Evolutionary conservation across 1,140 invertebrate genomes (phyloP), one percentile per base, ranked within the genome.

Genomic region (Pemphigus obesinymphae): DNA sequence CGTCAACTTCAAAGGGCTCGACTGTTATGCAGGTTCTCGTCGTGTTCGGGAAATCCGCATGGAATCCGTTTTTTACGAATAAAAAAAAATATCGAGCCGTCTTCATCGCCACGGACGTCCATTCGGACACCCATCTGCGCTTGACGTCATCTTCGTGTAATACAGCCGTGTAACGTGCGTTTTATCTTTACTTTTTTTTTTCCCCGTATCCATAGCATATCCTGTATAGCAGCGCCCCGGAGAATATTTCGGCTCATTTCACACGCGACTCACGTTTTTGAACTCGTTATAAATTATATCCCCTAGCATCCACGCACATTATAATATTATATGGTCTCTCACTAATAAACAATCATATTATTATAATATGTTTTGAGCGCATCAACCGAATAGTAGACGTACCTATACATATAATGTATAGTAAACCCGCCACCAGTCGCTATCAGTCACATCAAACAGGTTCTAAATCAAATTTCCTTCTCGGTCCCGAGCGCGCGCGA

Each of bases 401-500:
- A 40, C 37, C 34, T n/a, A n/a, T n/a, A n/a, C n/a, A n/a, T n/a
- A n/a, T n/a, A n/a, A n/a, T n/a, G n/a, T n/a, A n/a, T n/a, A n/a
- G n/a, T n/a, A n/a, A 11, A 10, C 40, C 26, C 43, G 45, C 43
- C 70, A 37, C 20, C 43, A 23, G 0, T 31, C 34, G 31, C 73
- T 76, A 76, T 76, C 73, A 76, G 73, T 76, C 73, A 76, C 73
- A 76, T 76, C 73, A 76, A 76, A 76, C 73, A 76, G 73, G 73
- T 76, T 76, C 50, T 76, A 76, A 76, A 76, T 76, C 73, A 76
- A 76, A 76, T 58, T 76, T 55, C 50, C 73, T 76, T 76, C 73
- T 58, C 37, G 31, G 53, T 40, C 3, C 50, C 31, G 11, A 73
- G 31, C 43, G 26, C 26, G 17, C 31, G 29, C 45, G 5, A 15